Evolutionary conservation across 2,113 vertebrate species (phyloP).

Genomic region (Periophthalmodon schlosseri): DNA sequence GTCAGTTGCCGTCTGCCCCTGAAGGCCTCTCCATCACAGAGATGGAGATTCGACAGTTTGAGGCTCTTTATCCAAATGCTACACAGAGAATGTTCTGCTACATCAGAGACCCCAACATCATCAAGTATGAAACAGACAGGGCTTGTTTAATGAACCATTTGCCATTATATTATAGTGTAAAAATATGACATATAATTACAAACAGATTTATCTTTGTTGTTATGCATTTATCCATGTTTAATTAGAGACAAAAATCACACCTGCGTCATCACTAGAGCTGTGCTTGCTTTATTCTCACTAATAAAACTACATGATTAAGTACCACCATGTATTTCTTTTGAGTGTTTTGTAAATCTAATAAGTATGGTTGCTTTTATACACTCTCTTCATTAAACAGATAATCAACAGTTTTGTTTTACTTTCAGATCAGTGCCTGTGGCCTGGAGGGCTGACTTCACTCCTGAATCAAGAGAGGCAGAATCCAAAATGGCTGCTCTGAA

Average conservation of each 20-base stretch:
- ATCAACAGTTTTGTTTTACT: background rate
- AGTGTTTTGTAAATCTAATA: too few relatives aligned
- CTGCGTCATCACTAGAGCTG: too few relatives aligned
- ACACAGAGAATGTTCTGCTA: conserved; percentile 79
- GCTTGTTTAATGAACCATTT: too few relatives aligned
- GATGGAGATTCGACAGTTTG: conserved; percentile 86
- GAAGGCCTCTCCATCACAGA: conserved; percentile 84
- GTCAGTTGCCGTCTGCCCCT: conserved; percentile 78
- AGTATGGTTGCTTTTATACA: too few relatives aligned
- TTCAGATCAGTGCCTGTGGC: conserved; percentile 82
- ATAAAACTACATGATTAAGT: too few relatives aligned
- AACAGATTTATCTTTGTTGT: too few relatives aligned
- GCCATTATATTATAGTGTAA: background rate
- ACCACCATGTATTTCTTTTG: too few relatives aligned
- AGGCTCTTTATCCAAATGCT: conserved; percentile 67
- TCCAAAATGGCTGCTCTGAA: conserved; percentile 78
- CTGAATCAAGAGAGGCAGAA: conserved; percentile 82
- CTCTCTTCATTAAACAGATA: background rate
- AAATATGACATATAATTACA: too few relatives aligned
- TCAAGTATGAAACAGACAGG: conserved; percentile 58
- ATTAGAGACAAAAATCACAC: too few relatives aligned
- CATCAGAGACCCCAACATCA: conserved; percentile 78
- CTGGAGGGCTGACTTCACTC: conserved; percentile 82
- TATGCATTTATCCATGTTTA: too few relatives aligned
- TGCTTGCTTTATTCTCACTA: too few relatives aligned